Percentiles rank a stretch among this genome's conserved stretches.
phyloP scores from a whole-genome alignment of 2,888 invertebrate genomes.

The Pycnomerus fuliginosus region DNA sequence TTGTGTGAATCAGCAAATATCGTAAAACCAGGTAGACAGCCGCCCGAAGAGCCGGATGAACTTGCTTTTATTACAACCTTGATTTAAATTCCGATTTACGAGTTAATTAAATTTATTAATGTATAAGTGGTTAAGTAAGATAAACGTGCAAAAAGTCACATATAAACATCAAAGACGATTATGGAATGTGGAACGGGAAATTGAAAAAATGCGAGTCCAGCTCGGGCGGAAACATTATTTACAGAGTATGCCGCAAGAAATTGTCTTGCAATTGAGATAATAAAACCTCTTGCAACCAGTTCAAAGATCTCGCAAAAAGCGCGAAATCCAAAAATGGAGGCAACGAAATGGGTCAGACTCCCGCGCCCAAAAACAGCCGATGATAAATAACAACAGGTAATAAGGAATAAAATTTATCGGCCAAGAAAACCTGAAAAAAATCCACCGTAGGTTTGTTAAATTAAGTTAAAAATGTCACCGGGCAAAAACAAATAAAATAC shows the following conservation, averaged over 20 bases:
- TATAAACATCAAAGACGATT: constrained; percentile 4
- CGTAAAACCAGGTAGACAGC: too few species aligned
- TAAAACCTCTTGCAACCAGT: constrained; percentile 5
- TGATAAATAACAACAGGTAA: constrained; percentile 9
- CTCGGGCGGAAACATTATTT: constrained; percentile 12
- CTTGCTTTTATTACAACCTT: too few species aligned
- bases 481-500: constrained; percentile 41
- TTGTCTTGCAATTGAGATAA: constrained; percentile 7
- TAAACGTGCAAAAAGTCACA: too few species aligned
- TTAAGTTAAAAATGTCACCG: constrained; percentile 51
- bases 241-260: constrained; percentile 10
- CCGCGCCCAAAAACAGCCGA: neutral
- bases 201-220: neutral
- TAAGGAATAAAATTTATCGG: constrained; percentile 15
- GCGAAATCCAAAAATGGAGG: constrained; percentile 3
- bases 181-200: constrained; percentile 5
- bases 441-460: constrained; percentile 36
- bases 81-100: too few species aligned
- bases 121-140: too few species aligned
- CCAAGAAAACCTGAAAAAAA: constrained; percentile 10
- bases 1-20: constrained; percentile 9
- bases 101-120: too few species aligned
- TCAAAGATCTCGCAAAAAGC: constrained; percentile 8
- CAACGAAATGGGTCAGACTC: too few species aligned
- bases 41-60: too few species aligned